Base-by-base conservation (phyloP, 2,113 vertebrate species). In the Aspiorhynchus laticeps region DNA sequence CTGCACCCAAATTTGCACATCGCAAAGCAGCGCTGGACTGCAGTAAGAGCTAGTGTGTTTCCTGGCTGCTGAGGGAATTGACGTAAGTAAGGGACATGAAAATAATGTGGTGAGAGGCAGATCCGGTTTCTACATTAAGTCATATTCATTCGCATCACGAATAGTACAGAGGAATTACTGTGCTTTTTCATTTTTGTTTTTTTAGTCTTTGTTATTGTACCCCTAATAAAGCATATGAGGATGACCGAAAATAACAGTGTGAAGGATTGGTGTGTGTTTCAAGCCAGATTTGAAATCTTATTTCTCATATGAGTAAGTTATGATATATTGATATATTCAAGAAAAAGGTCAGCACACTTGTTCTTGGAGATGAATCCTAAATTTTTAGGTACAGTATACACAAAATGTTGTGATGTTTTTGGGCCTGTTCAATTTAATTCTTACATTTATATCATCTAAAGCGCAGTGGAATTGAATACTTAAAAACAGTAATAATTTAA, bases 41-140 rank as follows among this genome's bases (percentile, higher is more conserved):
- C 78, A 38, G 17, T 10, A n/a, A 80, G 61, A 4, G 17, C 53
- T 80, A 26, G 78, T 48, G 56, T 83, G 76, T 80, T 81, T 43
- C 17, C 38, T 65, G 59, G 17, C 59, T 65, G 36, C 46, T 80
- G 24, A 80, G 31, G 48, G 77, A 41, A 61, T n/a, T 80, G 21
- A 63, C 56, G 36, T 26, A 80, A 38, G 36, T 41, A 61, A 61
- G n/a, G 11, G 43, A 83, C 33, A 75, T 84, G 48, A n/a, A 56
- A 73, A 84, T 74, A 74, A 31, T 56, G 33, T 84, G 82, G 46
- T 36, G 21, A 53, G 21, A 11, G 26, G 41, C 21, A 74, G 67
- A 84, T 38, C 82, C 69, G 38, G 31, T 59, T 84, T 41, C 15
- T 71, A 71, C 63, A 63, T 21, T 28, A 36, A 67, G 61, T 65